Conservation (phyloP, 2,888 invertebrate species). For the Glomeris marginata region DNA sequence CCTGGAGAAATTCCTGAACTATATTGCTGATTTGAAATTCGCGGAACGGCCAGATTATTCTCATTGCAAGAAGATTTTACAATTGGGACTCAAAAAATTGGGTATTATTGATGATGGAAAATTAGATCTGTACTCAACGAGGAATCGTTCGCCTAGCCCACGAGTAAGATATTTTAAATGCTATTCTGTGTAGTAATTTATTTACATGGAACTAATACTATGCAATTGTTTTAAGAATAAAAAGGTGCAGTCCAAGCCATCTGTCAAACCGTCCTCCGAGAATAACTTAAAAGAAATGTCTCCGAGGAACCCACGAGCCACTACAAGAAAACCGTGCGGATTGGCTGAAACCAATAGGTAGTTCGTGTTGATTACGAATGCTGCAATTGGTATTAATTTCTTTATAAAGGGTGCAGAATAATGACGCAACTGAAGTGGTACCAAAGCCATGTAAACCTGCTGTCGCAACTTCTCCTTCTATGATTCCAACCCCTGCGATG, state of each 20-base stretch:
- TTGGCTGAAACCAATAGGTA: constrained; percentile 10
- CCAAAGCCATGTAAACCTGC: too few species aligned
- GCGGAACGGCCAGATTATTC: constrained; percentile 61
- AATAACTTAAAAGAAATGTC: background rate
- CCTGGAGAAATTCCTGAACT: constrained; percentile 49
- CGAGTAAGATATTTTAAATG: background rate
- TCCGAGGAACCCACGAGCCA: background rate
- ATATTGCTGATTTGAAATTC: constrained; percentile 53
- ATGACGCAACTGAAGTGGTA: too few species aligned
- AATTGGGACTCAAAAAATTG: constrained; percentile 40
- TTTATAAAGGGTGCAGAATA: too few species aligned
- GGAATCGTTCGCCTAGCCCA: constrained; percentile 1
- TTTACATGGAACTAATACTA: too few species aligned
- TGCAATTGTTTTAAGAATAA: too few species aligned
- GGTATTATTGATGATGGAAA: constrained; percentile 20
- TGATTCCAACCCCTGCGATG: too few species aligned
- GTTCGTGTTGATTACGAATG: background rate
- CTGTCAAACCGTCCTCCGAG: background rate
- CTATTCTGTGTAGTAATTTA: background rate
- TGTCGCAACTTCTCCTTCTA: too few species aligned
- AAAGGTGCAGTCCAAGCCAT: too few species aligned
- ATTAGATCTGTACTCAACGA: constrained; percentile 3
- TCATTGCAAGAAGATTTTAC: constrained; percentile 50
- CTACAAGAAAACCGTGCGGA: constrained; percentile 7
- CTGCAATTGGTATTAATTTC: too few species aligned